phyloP scores from a whole-genome alignment of 2,113 vertebrate species.

The Poeciliopsis occidentalis region DNA sequence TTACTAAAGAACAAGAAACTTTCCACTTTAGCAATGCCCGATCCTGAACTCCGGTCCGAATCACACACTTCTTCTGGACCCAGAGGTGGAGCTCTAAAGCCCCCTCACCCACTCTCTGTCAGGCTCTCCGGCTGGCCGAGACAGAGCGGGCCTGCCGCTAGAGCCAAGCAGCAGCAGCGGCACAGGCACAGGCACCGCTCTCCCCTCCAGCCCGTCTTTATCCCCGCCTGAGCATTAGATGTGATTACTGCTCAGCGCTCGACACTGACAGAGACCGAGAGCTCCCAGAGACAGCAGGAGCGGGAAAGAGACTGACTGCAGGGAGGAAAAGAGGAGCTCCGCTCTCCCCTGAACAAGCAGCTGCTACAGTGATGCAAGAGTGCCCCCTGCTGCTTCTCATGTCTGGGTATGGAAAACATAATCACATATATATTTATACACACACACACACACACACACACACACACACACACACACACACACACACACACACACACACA shows the following conservation, averaged over 20 bases:
- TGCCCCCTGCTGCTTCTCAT: constrained; percentile 87
- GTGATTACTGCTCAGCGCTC: constrained; percentile 85
- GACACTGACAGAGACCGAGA: constrained; percentile 79
- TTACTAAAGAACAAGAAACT: constrained; percentile 51
- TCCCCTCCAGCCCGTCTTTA: constrained; percentile 76
- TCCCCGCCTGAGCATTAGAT: constrained; percentile 83
- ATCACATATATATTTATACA: background rate
- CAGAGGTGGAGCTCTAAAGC: constrained; percentile 61
- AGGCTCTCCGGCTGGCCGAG: constrained; percentile 38
- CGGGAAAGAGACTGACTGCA: constrained; percentile 54
- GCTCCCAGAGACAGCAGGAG: constrained; percentile 74
- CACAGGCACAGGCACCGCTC: constrained; percentile 64
- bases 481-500: too few species aligned
- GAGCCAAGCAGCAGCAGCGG: constrained; percentile 53
- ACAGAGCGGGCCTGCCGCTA: constrained; percentile 45
- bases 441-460: too few species aligned
- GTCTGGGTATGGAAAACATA: constrained; percentile 41
- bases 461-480: too few species aligned
- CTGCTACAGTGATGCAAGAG: constrained; percentile 85
- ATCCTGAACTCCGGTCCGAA: constrained; percentile 74
- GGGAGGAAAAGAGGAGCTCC: constrained; percentile 42
- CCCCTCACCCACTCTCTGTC: constrained; percentile 26
- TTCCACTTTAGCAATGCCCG: constrained; percentile 67
- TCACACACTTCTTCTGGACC: constrained; percentile 76
- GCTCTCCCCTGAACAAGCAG: constrained; percentile 25